Evolutionary conservation across 2,888 invertebrate species (phyloP).

Genomic region (Notodonta dromedarius): DNA sequence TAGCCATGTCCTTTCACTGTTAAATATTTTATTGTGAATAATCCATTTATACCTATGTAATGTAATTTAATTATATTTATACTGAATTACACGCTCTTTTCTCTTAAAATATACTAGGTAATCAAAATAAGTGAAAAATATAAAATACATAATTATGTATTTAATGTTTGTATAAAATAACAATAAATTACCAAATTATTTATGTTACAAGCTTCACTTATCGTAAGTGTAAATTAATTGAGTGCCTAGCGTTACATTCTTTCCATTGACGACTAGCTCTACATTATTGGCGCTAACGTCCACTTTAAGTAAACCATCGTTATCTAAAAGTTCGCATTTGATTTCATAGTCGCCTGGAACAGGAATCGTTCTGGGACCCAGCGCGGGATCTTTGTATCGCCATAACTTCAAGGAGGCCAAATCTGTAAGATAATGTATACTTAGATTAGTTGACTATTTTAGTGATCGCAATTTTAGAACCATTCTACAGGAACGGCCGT

Average conservation of each 20-base stretch:
- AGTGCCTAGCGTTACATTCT: constrained; percentile 76
- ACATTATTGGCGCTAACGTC: constrained; percentile 74
- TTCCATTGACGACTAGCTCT: constrained; percentile 71
- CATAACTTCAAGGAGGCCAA: constrained; percentile 86
- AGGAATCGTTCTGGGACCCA: constrained; percentile 92
- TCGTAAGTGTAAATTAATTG: constrained; percentile 82
- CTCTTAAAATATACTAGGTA: background rate
- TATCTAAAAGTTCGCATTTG: constrained; percentile 83
- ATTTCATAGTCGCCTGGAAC: constrained; percentile 85
- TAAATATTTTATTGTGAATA: constrained; percentile 60
- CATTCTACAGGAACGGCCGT: too few species aligned
- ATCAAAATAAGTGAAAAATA: constrained; percentile 20
- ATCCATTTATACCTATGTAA: constrained; percentile 51
- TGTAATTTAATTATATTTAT: constrained; percentile 69
- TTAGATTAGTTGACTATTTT: background rate
- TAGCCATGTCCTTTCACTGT: constrained; percentile 2
- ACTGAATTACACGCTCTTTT: constrained; percentile 27
- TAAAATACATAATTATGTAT: constrained; percentile 45
- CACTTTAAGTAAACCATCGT: constrained; percentile 78
- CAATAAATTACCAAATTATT: constrained; percentile 37
- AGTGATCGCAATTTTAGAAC: too few species aligned
- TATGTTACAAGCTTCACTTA: constrained; percentile 48
- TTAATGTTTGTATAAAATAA: constrained; percentile 23
- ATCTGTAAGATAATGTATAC: constrained; percentile 75
- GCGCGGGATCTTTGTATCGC: constrained; percentile 89